Conservation (phyloP, 2,888 invertebrate genomes). For the Protonemura montana region DNA sequence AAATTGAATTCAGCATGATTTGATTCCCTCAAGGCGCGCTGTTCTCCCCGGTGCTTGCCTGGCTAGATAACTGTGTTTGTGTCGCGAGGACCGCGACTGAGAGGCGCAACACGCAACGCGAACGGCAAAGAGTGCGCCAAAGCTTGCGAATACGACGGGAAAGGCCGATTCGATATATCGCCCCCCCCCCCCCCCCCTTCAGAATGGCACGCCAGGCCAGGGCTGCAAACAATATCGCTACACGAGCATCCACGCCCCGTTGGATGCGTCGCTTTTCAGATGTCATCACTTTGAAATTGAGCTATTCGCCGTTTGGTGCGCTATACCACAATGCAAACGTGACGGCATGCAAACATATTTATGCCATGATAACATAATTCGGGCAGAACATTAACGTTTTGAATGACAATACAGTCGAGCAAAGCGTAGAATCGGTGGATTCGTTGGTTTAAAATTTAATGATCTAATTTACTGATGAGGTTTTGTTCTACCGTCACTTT, state of each 20-base stretch:
- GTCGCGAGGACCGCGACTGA: neutral
- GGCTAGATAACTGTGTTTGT: neutral
- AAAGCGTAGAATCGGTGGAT: neutral
- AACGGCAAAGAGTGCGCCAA: no score
- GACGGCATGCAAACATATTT: neutral
- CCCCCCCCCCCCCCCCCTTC: no score
- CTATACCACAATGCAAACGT: neutral
- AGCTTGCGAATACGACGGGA: no score
- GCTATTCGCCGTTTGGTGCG: neutral
- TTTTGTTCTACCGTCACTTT: neutral
- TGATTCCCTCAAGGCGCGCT: slow-evolving; percentile 34
- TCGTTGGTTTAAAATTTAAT: neutral
- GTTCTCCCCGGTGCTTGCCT: neutral
- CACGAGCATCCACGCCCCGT: neutral
- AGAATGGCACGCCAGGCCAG: neutral
- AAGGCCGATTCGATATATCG: no score
- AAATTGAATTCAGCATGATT: slow-evolving; percentile 50
- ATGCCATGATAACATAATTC: neutral
- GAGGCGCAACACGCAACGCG: neutral
- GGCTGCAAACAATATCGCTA: neutral
- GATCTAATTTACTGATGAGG: neutral
- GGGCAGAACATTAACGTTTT: neutral
- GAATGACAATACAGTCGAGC: neutral
- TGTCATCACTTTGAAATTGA: neutral
- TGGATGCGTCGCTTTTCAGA: neutral